Conservation (phyloP, 2,113 vertebrate species). For the Pyrgilauda ruficollis region DNA sequence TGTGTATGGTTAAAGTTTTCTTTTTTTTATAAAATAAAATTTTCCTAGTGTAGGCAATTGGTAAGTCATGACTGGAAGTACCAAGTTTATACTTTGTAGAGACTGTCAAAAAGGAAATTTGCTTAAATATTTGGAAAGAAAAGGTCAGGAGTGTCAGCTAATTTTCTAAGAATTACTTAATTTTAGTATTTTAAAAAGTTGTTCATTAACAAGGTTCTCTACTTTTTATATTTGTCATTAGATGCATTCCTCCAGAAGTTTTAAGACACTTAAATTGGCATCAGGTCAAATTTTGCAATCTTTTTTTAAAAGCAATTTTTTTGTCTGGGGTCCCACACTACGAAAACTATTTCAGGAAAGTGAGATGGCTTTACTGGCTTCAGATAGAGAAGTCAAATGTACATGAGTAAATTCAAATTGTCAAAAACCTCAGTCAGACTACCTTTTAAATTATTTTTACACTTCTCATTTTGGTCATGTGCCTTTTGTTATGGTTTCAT, state of each 20-base stretch:
- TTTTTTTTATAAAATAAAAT: background rate
- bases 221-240: background rate
- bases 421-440: background rate
- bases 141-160: background rate
- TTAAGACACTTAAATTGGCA: background rate
- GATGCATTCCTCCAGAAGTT: background rate
- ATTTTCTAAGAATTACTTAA: slow-evolving; percentile 27
- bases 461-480: slow-evolving; percentile 25
- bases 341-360: slow-evolving; percentile 29
- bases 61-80: background rate
- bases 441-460: background rate
- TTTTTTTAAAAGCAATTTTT: background rate
- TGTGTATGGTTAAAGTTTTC: background rate
- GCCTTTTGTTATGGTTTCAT: slow-evolving; percentile 24
- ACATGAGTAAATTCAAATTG: background rate
- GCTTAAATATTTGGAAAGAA: background rate
- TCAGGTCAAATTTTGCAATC: background rate
- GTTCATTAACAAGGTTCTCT: background rate
- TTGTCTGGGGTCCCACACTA: background rate
- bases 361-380: slow-evolving; percentile 11
- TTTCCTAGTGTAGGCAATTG: background rate
- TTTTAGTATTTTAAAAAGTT: slow-evolving; percentile 6
- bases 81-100: background rate
- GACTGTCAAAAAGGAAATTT: background rate
- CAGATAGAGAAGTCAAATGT: background rate